Conservation (phyloP, 2,797 vertebrate species). For the Acrocephalus scirpaceus region DNA sequence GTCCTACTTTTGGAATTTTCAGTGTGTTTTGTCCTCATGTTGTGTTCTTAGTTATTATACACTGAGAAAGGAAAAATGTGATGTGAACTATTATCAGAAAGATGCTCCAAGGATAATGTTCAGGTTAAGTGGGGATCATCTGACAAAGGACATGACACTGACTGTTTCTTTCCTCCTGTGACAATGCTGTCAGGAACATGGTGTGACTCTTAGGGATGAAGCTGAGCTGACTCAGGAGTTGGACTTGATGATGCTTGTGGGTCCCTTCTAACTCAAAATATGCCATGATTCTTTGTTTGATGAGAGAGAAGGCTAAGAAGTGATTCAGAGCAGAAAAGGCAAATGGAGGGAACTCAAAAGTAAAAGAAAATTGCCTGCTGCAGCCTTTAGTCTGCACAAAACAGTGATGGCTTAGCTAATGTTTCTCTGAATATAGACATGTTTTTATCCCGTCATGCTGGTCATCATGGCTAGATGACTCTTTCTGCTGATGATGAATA, state of each 20-base stretch:
- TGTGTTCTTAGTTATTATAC: not conserved
- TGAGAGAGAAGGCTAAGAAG: not conserved
- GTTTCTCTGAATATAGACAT: not conserved
- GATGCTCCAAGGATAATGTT: not conserved
- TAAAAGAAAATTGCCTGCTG: not conserved
- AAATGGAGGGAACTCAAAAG: not conserved
- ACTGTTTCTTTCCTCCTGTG: not conserved
- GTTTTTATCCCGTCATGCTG: not conserved
- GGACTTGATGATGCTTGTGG: fast-evolving
- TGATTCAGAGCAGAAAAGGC: not conserved
- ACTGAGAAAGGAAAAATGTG: not conserved
- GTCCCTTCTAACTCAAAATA: not conserved
- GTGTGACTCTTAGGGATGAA: not conserved
- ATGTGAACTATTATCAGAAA: not conserved
- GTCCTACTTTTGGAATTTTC: not conserved
- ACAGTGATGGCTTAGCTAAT: not conserved
- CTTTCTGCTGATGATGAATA: not conserved
- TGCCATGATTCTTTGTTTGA: not conserved
- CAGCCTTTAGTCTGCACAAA: not conserved
- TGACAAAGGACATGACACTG: not conserved
- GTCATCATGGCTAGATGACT: not conserved
- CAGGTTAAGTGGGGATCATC: not conserved
- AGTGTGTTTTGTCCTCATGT: not conserved
- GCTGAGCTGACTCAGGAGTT: not conserved
- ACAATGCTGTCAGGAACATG: not conserved